A percentile compares a stretch with the other conserved stretches of the same genome.
These are phyloP conservation scores for Drosophila gaucha DNA, from an alignment of 2,888 invertebrate species.

Conservation along the genomic window DNA sequence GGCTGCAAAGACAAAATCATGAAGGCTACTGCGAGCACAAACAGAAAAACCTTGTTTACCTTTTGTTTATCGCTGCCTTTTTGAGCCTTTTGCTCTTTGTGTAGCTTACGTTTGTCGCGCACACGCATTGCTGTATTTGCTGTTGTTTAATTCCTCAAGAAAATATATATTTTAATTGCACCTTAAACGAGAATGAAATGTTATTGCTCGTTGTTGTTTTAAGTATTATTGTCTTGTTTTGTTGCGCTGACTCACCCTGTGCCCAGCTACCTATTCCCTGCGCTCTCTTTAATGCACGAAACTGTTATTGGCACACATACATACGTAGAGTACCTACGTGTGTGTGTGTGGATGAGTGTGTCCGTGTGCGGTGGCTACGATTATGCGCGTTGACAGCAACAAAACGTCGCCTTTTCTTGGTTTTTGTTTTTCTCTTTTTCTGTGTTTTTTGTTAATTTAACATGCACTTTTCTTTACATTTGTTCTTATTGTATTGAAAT, in stretches of 20 bases:
- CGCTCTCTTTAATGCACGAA: constrained; percentile 28
- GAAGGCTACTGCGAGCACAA: background rate
- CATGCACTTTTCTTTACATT: constrained; percentile 26
- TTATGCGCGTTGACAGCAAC: constrained; percentile 70
- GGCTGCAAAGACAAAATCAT: constrained; percentile 20
- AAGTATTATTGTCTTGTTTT: constrained; percentile 39
- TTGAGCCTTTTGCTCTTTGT: constrained; percentile 48
- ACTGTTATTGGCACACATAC: constrained; percentile 22
- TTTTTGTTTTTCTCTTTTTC: constrained; percentile 16
- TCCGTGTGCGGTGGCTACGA: constrained; percentile 68
- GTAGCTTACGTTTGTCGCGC: constrained; percentile 65
- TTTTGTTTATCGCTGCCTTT: constrained; percentile 31
- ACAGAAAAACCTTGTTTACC: constrained; percentile 27
- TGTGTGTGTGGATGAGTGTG: constrained; percentile 18
- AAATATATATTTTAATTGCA: constrained; percentile 18
- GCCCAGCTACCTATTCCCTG: constrained; percentile 16
- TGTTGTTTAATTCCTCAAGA: constrained; percentile 1
- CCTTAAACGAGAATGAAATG: constrained; percentile 16
- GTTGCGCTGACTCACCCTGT: constrained; percentile 44
- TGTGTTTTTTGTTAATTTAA: constrained; percentile 19
- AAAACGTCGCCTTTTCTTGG: constrained; percentile 38
- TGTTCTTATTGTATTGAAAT: constrained; percentile 20
- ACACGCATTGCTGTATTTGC: constrained; percentile 59
- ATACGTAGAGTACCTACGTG: constrained; percentile 3
- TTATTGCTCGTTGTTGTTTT: constrained; percentile 24